A percentile compares a stretch with the other conserved stretches of the same genome.
Evolutionary conservation across 2,113 vertebrate species (phyloP).

Genomic region (human): GRCh38 chr12:117240001-117240500

Average conservation of each 20-base stretch:
- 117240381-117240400: too few relatives aligned
- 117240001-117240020: background rate
- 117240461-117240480: background rate
- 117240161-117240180: background rate
- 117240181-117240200: background rate
- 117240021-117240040: background rate
- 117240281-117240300: background rate
- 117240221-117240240: background rate
- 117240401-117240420: background rate
- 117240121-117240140: background rate
- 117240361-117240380: background rate
- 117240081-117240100: background rate
- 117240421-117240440: accelerated
- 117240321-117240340: background rate
- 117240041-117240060: background rate
- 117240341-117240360: background rate
- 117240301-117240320: background rate
- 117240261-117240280: background rate
- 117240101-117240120: background rate
- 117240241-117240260: background rate
- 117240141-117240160: background rate
- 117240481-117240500: background rate
- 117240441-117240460: accelerated
- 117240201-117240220: background rate
- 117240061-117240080: background rate